Evolutionary conservation across 2,113 vertebrate genomes (phyloP), one percentile per base, ranked within the genome.

Genomic region (Daubentonia madagascariensis): DNA sequence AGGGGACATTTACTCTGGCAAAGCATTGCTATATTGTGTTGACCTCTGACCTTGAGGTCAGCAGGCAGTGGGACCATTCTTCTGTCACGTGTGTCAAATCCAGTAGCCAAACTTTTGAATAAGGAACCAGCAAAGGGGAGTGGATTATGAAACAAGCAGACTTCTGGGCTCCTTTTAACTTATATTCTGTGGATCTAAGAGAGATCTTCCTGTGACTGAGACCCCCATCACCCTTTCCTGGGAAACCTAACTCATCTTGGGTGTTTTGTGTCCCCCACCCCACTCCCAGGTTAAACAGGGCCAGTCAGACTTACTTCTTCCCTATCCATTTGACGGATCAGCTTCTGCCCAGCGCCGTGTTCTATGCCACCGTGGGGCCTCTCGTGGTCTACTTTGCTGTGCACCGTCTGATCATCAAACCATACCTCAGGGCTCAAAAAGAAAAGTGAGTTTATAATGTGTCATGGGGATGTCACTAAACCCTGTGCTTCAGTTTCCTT

Each of bases 291-390:
- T 98, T 99, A 86, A 99, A 99, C 98, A 98, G 99, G 97, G 99
- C 99, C 96, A 99, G 99, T 97, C 99, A 99, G 99, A 99, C 99
- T 0, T 99, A 99, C 98, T 99, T 99, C 99, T 99, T 99, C 98
- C 99, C 99, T 1, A 99, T 99, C 86, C 99, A 99, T 96, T 97
- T 99, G 98, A 99, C 99, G n/a, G 99, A 99, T 96, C 99, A 99
- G 98, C 99, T 99, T 48, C 99, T 99, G 81, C 99, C 99, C 85
- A 99, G 99, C 1, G 99, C 99, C 0, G 98, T 99, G 20, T 99
- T 99, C 99, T 99, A 99, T 0, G 99, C 99, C 99, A 99, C 99
- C 0, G 99, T 99, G 37, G 99, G 99, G 98, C 99, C 99, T 6
- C 98, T 99, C 2, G 99, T 99, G 75, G 96, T 99, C 98, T 99